Evolutionary conservation across 2,888 invertebrate genomes (phyloP).

Genomic region (Orchesella flavescens): DNA sequence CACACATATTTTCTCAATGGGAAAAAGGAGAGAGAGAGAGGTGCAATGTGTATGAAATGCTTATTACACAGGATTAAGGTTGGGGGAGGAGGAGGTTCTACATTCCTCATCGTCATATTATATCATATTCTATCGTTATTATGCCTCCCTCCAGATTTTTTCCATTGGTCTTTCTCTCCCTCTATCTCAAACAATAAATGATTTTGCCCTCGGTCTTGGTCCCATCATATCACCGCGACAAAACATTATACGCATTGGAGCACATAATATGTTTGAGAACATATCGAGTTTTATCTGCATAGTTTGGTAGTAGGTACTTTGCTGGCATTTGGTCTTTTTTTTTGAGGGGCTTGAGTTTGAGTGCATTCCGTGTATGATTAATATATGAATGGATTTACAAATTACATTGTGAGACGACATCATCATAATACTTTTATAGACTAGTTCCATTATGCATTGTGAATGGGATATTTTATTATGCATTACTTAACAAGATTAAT

Average conservation of each 20-base stretch:
- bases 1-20: background rate
- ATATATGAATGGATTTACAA: background rate
- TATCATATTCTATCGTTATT: constrained; percentile 21
- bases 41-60: constrained; percentile 30
- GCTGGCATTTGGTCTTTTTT: no score
- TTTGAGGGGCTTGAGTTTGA: background rate
- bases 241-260: background rate
- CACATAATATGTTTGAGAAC: background rate
- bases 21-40: constrained; percentile 14
- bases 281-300: no score
- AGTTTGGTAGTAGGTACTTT: no score
- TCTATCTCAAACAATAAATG: constrained; percentile 26
- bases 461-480: no score
- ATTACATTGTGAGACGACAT: no score
- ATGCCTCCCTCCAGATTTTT: constrained; percentile 45
- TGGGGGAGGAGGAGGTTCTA: constrained; percentile 2
- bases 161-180: no score
- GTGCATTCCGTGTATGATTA: background rate
- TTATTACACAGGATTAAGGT: constrained; percentile 26
- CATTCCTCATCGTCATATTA: constrained; percentile 42
- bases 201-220: background rate
- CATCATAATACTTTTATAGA: no score
- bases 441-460: no score
- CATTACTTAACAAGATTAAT: no score
- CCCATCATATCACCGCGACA: background rate